These are phyloP conservation scores for Ondatra zibethicus DNA, from an alignment of 2,113 vertebrate species.

Conservation along the genomic window DNA sequence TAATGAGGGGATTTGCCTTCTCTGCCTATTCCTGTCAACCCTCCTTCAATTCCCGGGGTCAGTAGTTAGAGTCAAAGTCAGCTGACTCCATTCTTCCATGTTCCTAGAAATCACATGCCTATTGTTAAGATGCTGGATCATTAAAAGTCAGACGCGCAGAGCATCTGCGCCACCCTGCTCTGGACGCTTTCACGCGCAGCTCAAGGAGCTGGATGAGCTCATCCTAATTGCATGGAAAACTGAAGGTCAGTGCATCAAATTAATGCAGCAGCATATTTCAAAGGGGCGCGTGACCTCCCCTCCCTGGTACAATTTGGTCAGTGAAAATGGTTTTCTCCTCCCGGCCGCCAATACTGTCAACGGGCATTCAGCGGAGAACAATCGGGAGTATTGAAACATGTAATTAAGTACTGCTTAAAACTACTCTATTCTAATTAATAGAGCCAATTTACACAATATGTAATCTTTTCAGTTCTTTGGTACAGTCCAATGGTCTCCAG, in stretches of 20 bases:
- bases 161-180: constrained; percentile 65
- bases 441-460: constrained; percentile 86
- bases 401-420: constrained; percentile 89
- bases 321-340: constrained; percentile 85
- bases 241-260: constrained; percentile 82
- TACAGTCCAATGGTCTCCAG: constrained; percentile 81
- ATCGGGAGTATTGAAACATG: constrained; percentile 84
- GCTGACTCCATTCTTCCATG: constrained; percentile 81
- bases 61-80: constrained; percentile 77
- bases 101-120: constrained; percentile 82
- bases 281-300: constrained; percentile 79
- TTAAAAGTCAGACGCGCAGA: constrained; percentile 74
- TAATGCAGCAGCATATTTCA: constrained; percentile 82
- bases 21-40: constrained; percentile 79
- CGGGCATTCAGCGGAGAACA: constrained; percentile 85
- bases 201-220: constrained; percentile 74
- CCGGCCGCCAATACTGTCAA: constrained; percentile 82
- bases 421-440: constrained; percentile 87
- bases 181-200: constrained; percentile 67
- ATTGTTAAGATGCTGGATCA: constrained; percentile 78
- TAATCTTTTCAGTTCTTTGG: constrained; percentile 87
- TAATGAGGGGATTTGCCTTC: constrained; percentile 73
- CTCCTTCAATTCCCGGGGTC: constrained; percentile 76
- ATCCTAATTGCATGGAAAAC: constrained; percentile 76
- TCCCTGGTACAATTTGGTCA: constrained; percentile 82